Base-by-base conservation (phyloP, 2,888 invertebrate species). In the Eumacrocentrus americanus region DNA sequence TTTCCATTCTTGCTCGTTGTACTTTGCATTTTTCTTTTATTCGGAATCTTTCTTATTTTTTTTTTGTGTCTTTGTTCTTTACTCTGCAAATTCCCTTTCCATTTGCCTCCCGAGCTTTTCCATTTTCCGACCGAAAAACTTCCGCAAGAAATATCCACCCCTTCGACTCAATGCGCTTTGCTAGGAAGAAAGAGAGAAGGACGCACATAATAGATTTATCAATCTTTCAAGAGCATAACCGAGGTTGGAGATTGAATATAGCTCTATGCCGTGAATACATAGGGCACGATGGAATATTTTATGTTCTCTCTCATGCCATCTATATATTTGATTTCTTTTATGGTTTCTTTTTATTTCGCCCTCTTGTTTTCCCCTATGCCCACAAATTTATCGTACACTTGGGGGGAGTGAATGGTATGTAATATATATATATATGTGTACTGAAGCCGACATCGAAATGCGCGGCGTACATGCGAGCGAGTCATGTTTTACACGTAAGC, bases 171-270 rank as follows among this genome's bases (percentile, higher is more conserved):
- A 57, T 57, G 47, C 48, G n/a, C 25, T 16, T 14, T 25, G 25
- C 55, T 25, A 51, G 29, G 29, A 9, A 9, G 29, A 4, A 29
- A 9, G 29, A 4, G 29, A 9, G 25, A 54, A 29, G 38, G 55
- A 56, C 35, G 50, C 51, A 51, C 50, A 60, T 56, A 51, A 60
- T 51, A 56, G 51, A 60, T 60, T 55, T 56, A 60, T 60, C 60
- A 60, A 55, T 51, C 37, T 37, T 56, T 55, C 60, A 60, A 60
- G 51, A 55, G 55, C 53, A 60, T 18, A 25, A 34, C 50, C 50
- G 50, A 50, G 55, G 22, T 50, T 51, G 44, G 16, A 55, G 34
- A 50, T 46, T 53, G 51, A 60, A 60, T 60, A 25, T 54, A 47
- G 58, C 20, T 50, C 46, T 14, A 54, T 46, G 46, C 34, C 22